Evolutionary conservation across 2,888 invertebrate genomes (phyloP).

Genomic region (Xestia rhomboidea): DNA sequence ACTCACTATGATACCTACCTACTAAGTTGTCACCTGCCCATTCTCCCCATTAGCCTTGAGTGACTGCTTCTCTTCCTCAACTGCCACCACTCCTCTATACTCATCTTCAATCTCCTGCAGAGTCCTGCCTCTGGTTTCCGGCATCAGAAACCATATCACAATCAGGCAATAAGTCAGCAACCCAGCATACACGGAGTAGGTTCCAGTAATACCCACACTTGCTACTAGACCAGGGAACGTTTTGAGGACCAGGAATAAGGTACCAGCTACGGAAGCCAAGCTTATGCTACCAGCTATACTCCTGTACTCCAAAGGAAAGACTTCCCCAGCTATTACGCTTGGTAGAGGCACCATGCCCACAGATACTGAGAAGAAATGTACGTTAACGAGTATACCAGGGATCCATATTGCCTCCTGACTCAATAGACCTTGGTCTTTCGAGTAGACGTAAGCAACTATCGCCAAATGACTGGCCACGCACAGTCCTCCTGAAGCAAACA

Average conservation of each 20-base stretch:
- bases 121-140: constrained; percentile 92
- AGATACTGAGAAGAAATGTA: constrained; percentile 89
- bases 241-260: constrained; percentile 92
- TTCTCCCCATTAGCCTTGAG: constrained; percentile 11
- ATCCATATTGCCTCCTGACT: constrained; percentile 81
- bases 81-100: constrained; percentile 77
- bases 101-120: constrained; percentile 92
- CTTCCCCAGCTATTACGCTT: constrained; percentile 93
- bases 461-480: constrained; percentile 90
- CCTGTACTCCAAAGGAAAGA: constrained; percentile 91
- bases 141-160: constrained; percentile 90
- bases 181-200: constrained; percentile 90
- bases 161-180: constrained; percentile 87
- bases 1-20: background rate
- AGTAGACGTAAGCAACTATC: constrained; percentile 85
- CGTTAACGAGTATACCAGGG: constrained; percentile 86
- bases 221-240: constrained; percentile 89
- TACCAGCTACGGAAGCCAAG: constrained; percentile 89
- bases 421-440: constrained; percentile 68
- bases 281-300: constrained; percentile 92
- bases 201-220: constrained; percentile 87
- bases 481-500: constrained; percentile 90
- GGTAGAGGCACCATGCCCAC: constrained; percentile 92
- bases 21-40: background rate
- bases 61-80: constrained; percentile 21